Base-by-base conservation (phyloP, 2,888 invertebrate genomes). In the Metacarcinus magister region DNA sequence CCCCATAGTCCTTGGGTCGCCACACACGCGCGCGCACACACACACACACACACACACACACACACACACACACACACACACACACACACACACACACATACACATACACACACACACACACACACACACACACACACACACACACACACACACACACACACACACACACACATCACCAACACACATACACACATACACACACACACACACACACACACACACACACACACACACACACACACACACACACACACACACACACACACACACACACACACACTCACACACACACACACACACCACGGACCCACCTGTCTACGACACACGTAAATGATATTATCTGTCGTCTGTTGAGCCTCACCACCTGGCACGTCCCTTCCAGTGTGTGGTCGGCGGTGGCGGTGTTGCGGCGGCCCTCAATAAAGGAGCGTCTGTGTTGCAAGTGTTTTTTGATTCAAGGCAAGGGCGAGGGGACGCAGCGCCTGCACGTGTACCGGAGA, bases 211-310 rank as follows among this genome's bases (percentile, higher is more conserved):
- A 67, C 23, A 67, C 67, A 92, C 28, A 60, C 54, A 60, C 60
- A 60, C 32, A 60, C 92, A 60, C 54, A 60, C 54, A 60, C 46
- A 48, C 46, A 32, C 48, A 48, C 46, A n/a, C 92, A 92, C 92
- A 92, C 92, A 92, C 46, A 92, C 92, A 92, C 92, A 92, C 92
- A 92, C 92, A 92, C 92, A 92, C 92, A 92, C 92, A 92, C 92
- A 92, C 92, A 92, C 92, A 92, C 44, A 43, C n/a, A 44, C 28
- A 44, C 28, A 92, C 23, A 93, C 92, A 60, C 93, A 93, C 93
- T 39, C 60, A 46, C 44, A 91, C 44, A 48, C 91, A 91, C 44
- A 91, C 44, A 48, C 44, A 91, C 91, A 91, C 44, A 32, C 91
- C 44, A 44, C 23, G 91, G 46, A 28, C 32, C 91, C 46, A 46